These are phyloP conservation scores for Megaceryle torquata DNA, from an alignment of 2,113 vertebrate species.

Conservation along the genomic window DNA sequence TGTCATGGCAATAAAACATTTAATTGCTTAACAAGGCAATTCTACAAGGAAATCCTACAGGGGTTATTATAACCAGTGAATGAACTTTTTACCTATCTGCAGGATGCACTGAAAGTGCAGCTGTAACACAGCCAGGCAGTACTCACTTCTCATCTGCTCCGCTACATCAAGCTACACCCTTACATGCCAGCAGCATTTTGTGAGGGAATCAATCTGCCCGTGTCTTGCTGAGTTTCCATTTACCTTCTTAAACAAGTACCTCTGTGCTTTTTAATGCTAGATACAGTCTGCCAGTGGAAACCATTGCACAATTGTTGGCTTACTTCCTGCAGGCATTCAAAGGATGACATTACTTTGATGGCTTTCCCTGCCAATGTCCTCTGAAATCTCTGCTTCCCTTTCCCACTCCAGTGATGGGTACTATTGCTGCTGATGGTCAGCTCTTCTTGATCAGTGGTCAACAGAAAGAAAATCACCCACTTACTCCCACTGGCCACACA, in stretches of 20 bases:
- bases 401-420: not conserved
- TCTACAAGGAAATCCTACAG: not conserved
- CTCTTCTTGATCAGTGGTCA: not conserved
- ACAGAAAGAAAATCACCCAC: not conserved
- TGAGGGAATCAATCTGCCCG: not conserved
- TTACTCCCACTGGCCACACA: not conserved
- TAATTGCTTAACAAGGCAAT: not conserved
- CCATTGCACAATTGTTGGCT: not conserved
- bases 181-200: not conserved
- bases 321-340: not conserved
- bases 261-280: not conserved
- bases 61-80: not conserved
- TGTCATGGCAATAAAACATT: not conserved
- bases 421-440: not conserved
- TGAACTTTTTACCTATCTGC: not conserved
- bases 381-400: not conserved
- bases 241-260: not conserved
- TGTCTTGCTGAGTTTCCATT: constrained; percentile 3
- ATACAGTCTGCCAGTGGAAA: not conserved
- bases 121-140: not conserved
- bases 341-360: not conserved
- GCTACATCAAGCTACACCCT: not conserved
- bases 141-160: constrained; percentile 14
- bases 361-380: not conserved
- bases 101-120: not conserved